phyloP scores from a whole-genome alignment of 2,797 vertebrate genomes.

The Chloroceryle amazona region DNA sequence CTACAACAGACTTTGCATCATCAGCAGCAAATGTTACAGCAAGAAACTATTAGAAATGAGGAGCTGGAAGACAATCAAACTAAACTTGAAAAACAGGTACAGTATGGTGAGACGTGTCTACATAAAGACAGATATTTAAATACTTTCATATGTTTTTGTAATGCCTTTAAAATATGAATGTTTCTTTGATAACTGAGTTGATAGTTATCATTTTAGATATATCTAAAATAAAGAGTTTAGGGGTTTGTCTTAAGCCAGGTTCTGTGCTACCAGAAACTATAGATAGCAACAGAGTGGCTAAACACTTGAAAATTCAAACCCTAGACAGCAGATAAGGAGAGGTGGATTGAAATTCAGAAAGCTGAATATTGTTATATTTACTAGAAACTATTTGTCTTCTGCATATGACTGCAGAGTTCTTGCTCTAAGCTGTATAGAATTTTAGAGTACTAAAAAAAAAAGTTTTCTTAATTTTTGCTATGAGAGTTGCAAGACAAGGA shows the following conservation, averaged over 20 bases:
- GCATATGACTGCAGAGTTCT: not conserved
- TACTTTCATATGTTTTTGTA: not conserved
- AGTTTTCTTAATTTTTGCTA: not conserved
- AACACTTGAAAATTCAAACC: not conserved
- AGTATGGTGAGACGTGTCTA: not conserved
- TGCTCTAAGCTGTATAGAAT: not conserved
- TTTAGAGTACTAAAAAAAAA: not conserved
- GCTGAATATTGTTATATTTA: not conserved
- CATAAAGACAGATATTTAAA: not conserved
- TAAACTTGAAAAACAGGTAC: constrained; percentile 89
- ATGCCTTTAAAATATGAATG: not conserved
- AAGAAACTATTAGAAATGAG: constrained; percentile 87
- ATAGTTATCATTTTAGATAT: not conserved
- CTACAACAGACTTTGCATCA: constrained; percentile 90
- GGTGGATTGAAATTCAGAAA: not conserved
- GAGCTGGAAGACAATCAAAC: constrained; percentile 93
- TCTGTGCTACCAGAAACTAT: not conserved
- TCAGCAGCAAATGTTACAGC: constrained; percentile 92
- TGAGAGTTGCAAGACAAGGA: not conserved
- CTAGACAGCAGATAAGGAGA: not conserved
- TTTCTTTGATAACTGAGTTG: not conserved
- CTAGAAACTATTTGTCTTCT: not conserved
- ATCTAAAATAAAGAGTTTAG: not conserved
- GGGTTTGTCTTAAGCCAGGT: not conserved
- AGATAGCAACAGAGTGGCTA: not conserved